Evolutionary conservation across 2,113 vertebrate species (phyloP).

Genomic region (Papio anubis): DNA sequence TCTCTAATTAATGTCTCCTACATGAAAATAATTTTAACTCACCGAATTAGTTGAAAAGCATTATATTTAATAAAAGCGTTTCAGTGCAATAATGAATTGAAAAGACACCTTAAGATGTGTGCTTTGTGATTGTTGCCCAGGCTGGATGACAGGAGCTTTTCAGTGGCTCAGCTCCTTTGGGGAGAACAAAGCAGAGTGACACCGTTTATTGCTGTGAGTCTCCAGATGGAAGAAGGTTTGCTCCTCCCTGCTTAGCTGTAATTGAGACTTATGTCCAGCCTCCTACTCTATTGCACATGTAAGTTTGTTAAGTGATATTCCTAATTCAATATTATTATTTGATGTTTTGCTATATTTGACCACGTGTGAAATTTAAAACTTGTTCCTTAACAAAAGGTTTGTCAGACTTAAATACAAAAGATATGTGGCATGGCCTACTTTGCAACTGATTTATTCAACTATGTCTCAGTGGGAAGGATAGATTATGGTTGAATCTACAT

Average conservation of each 20-base stretch:
- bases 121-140: background rate
- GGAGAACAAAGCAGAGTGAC: background rate
- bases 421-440: background rate
- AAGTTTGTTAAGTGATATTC: background rate
- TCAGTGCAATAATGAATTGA: background rate
- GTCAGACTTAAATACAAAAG: background rate
- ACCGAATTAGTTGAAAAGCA: conserved; percentile 74
- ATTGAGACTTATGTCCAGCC: background rate
- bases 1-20: conserved; percentile 79
- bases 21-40: conserved; percentile 73
- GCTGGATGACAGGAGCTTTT: background rate
- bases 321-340: background rate
- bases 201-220: background rate
- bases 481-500: background rate
- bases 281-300: background rate
- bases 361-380: background rate
- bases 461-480: background rate
- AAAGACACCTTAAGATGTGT: background rate
- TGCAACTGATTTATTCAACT: background rate
- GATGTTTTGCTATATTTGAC: background rate
- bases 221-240: background rate
- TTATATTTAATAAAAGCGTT: conserved; percentile 58
- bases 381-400: background rate
- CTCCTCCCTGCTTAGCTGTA: background rate
- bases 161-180: background rate